Base-by-base conservation (phyloP, 2,797 vertebrate genomes). In the Sphenopsis melanotis region DNA sequence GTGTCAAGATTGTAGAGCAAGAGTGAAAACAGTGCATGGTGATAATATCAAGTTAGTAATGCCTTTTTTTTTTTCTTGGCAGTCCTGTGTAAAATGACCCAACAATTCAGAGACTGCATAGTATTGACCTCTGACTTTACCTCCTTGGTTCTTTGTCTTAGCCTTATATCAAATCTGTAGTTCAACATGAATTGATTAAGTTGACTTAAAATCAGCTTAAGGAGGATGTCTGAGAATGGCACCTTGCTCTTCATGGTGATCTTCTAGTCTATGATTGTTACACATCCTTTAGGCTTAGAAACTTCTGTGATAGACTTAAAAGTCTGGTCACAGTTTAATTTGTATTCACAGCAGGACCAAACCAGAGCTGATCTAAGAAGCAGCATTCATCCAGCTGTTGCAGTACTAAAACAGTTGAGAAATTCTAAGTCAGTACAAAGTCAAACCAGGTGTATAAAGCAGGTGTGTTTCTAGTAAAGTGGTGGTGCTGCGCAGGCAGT, bases 401-500 rank as follows among this genome's bases (percentile, higher is more conserved):
- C 27, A 15, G 11, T 44, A 6, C 44, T 85, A 12, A 59, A 89
- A 47, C 18, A 29, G 26, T 3, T 66, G 53, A 81, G 37, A 52
- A 83, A 21, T 39, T 50, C 57, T 20, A 53, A 63, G 55, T 42
- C 61, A 76, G 29, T 50, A 15, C 4, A 2, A 72, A 46, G 34
- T 23, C n/a, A 56, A 34, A 18, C 16, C 34, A 55, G 53, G 53
- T 55, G 21, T 59, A 18, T 59, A 36, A 37, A 57, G 34, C 24
- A 26, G 34, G 36, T 61, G 19, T 49, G 34, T 63, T 47, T 39
- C 14, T 49, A 19, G 46, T 37, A 0, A 69, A 46, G 34, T 17
- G 20, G 14, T n/a, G 27, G 3, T 30, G 14, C 1, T 2, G 29
- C 24, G 56, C 32, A 15, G 19, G 24, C 30, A 22, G 1, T 1